Evolutionary conservation across 1,140 invertebrate genomes (phyloP).

Genomic region (Limonius californicus): DNA sequence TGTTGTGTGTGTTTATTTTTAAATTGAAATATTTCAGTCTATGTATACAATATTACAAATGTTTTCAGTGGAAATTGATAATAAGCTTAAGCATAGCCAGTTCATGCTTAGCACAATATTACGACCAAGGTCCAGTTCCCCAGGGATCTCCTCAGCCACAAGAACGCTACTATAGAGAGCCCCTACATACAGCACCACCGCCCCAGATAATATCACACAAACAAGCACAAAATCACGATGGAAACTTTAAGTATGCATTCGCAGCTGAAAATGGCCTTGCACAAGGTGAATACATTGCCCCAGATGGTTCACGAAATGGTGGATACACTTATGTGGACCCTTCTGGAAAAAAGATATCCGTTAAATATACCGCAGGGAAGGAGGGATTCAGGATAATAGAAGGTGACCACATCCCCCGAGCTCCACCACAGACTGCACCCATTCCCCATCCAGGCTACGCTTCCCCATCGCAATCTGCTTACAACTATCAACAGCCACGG

Average conservation of each 20-base stretch:
- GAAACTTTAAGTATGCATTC: conserved; percentile 60
- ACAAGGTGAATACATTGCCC: conserved; percentile 59
- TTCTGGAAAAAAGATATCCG: conserved; percentile 52
- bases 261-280: conserved; percentile 63
- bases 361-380: conserved; percentile 64
- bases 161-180: too few relatives aligned
- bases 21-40: too few relatives aligned
- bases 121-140: too few relatives aligned
- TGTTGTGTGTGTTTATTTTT: too few relatives aligned
- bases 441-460: too few relatives aligned
- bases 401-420: conserved; percentile 49
- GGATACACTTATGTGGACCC: conserved; percentile 53
- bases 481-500: not conserved
- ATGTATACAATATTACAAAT: too few relatives aligned
- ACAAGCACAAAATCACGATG: conserved; percentile 50
- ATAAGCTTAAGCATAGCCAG: too few relatives aligned
- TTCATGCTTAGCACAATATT: too few relatives aligned
- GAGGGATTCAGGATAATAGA: conserved; percentile 58
- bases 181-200: conserved; percentile 29
- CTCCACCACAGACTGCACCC: conserved; percentile 23
- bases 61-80: too few relatives aligned
- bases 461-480: not conserved
- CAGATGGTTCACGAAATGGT: conserved; percentile 60
- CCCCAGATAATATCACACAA: conserved; percentile 44
- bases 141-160: too few relatives aligned